phyloP scores from a whole-genome alignment of 2,113 vertebrate genomes.

The Hemichromis elongatus region DNA sequence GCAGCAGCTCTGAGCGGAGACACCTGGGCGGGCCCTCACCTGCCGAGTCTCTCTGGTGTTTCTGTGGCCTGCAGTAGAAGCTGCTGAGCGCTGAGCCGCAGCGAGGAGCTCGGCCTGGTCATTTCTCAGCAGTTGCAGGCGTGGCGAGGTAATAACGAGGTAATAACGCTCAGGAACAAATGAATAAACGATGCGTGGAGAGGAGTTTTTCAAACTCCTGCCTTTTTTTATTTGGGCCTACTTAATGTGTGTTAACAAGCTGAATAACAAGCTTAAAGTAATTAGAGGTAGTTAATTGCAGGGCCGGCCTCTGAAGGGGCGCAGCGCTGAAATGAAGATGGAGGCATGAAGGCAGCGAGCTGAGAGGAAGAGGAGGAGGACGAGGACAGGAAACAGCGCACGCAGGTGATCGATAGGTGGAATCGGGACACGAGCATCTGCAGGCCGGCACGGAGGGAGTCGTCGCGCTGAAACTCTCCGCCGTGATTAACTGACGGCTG shows the following conservation, averaged over 20 bases:
- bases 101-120: background rate
- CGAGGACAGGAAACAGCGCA: background rate
- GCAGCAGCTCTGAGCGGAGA: background rate
- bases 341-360: accelerated
- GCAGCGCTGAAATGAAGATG: background rate
- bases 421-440: background rate
- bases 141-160: background rate
- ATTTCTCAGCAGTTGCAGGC: background rate
- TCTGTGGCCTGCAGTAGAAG: background rate
- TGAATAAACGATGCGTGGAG: background rate
- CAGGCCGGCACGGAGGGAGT: background rate
- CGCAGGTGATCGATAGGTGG: background rate
- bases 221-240: background rate
- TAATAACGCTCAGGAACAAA: background rate
- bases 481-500: background rate
- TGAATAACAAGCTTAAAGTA: conserved; percentile 15
- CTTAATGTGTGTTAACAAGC: conserved; percentile 34
- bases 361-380: background rate
- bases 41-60: background rate
- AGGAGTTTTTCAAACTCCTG: background rate
- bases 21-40: background rate
- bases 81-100: background rate
- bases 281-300: conserved; percentile 2
- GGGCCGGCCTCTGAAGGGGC: background rate
- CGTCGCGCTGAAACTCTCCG: background rate